phyloP scores from a whole-genome alignment of 2,113 vertebrate genomes.

The Motacilla alba region DNA sequence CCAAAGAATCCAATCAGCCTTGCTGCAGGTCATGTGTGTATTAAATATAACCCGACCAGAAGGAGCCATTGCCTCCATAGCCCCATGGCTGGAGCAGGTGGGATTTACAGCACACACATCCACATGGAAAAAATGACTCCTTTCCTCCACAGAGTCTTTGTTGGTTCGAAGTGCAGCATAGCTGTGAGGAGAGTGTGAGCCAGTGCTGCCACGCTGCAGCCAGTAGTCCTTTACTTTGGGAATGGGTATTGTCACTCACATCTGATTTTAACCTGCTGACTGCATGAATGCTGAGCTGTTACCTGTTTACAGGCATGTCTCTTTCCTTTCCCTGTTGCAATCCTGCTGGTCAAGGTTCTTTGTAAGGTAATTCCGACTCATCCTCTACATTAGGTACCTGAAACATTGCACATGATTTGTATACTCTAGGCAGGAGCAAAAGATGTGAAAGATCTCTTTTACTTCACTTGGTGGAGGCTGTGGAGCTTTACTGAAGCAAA shows the following conservation, averaged over 20 bases:
- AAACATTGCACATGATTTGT: background rate
- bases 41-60: background rate
- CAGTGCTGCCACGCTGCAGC: background rate
- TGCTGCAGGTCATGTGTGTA: accelerated
- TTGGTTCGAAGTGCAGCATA: background rate
- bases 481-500: background rate
- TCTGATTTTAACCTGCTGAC: background rate
- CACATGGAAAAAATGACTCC: background rate
- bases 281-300: background rate
- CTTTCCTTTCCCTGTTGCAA: background rate
- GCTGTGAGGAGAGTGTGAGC: background rate
- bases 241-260: background rate
- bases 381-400: background rate
- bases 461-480: background rate
- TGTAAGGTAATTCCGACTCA: background rate
- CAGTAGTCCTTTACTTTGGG: accelerated
- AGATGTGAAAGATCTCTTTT: background rate
- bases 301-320: accelerated
- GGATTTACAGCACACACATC: background rate
- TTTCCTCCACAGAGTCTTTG: background rate
- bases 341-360: background rate
- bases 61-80: background rate
- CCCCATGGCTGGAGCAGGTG: background rate
- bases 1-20: background rate
- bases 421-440: background rate